Percentiles rank a stretch among this genome's conserved stretches.
phyloP scores from a whole-genome alignment of 2,113 vertebrate genomes.

The Takifugu flavidus region DNA sequence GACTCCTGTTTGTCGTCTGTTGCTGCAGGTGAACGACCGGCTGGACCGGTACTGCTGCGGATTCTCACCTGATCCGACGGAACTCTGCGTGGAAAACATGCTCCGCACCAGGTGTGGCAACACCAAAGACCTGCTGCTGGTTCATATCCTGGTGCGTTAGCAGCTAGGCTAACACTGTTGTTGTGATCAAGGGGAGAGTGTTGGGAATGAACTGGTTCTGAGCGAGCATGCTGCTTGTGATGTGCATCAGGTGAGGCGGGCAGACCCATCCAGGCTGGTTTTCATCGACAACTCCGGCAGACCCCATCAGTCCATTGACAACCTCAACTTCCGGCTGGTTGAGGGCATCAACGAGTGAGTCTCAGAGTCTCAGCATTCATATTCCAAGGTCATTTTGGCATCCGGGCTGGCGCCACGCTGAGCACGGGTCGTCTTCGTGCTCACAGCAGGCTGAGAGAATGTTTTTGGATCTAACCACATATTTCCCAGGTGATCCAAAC shows the following conservation, averaged over 20 bases:
- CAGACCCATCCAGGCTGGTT: conserved; percentile 79
- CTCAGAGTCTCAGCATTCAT: neutral
- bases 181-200: no score
- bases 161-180: no score
- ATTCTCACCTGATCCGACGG: conserved; percentile 82
- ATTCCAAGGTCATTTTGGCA: neutral
- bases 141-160: conserved; percentile 86
- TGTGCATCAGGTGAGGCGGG: conserved; percentile 81
- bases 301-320: conserved; percentile 76
- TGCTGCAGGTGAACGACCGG: conserved; percentile 84
- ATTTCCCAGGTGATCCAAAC: conserved; percentile 30
- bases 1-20: neutral
- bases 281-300: conserved; percentile 90
- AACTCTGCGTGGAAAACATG: conserved; percentile 86
- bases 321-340: conserved; percentile 89
- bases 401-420: neutral
- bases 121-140: conserved; percentile 78
- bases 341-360: conserved; percentile 86
- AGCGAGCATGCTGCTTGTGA: neutral
- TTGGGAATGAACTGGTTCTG: no score
- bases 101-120: conserved; percentile 83
- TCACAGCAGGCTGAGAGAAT: conserved; percentile 8
- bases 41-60: conserved; percentile 93
- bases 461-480: conserved; percentile 20
- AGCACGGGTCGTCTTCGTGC: conserved; percentile 6